These are phyloP conservation scores for Scrobipalpa atriplicella DNA, from an alignment of 2,888 invertebrate species.

Conservation along the genomic window DNA sequence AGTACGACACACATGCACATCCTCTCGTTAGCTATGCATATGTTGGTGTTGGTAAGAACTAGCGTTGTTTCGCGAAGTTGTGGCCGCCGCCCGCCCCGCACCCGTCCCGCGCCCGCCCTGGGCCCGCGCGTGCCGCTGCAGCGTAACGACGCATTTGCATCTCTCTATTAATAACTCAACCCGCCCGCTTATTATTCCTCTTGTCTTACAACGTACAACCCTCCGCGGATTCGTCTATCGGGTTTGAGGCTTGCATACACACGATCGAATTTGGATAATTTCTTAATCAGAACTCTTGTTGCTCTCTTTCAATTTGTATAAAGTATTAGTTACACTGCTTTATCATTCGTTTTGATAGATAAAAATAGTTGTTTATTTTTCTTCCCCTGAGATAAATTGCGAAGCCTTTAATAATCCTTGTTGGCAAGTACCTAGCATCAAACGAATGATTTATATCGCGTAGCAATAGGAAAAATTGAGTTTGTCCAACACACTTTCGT, in stretches of 20 bases:
- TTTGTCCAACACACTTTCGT: conserved; percentile 42
- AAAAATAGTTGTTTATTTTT: conserved; percentile 9
- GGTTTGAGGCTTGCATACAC: conserved; percentile 16
- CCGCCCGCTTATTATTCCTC: conserved; percentile 54
- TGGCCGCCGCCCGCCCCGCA: conserved; percentile 32
- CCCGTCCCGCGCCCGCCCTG: conserved; percentile 39
- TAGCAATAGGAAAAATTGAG: conserved; percentile 29
- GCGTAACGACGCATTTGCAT: conserved; percentile 60
- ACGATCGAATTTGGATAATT: conserved; percentile 8
- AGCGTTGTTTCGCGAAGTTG: conserved; percentile 47
- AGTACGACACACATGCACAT: conserved; percentile 2
- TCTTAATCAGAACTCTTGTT: conserved; percentile 3
- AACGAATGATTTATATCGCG: conserved; percentile 22
- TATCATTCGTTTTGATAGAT: background rate
- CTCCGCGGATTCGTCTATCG: conserved; percentile 27
- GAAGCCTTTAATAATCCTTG: conserved; percentile 5
- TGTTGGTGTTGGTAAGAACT: conserved; percentile 34
- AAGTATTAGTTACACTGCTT: background rate
- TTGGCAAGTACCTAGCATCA: conserved; percentile 9
- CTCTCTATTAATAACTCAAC: conserved; percentile 58
- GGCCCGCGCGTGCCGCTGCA: conserved; percentile 53
- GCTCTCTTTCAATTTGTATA: background rate
- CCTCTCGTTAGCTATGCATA: conserved; percentile 18
- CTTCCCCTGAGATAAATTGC: background rate
- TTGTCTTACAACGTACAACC: conserved; percentile 39